These are phyloP conservation scores for Zygogramma bicolorata DNA, from an alignment of 2,888 invertebrate genomes.

Conservation along the genomic window DNA sequence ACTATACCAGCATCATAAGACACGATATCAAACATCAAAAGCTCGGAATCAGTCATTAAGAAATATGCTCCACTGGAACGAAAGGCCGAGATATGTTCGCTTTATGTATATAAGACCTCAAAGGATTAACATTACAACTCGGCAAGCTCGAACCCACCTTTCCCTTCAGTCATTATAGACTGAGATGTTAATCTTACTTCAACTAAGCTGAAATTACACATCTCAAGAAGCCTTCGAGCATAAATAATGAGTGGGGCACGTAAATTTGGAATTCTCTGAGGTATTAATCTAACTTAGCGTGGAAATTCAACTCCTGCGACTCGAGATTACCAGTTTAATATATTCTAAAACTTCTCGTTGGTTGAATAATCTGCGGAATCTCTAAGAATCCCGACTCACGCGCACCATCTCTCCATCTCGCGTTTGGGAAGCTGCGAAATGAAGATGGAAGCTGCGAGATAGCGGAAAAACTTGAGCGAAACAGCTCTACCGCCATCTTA, in stretches of 20 bases:
- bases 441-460: constrained; percentile 40
- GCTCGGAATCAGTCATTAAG: constrained; percentile 33
- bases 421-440: constrained; percentile 20
- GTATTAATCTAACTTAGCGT: constrained; percentile 69
- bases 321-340: constrained; percentile 68
- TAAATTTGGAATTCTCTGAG: constrained; percentile 68
- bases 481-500: constrained; percentile 63
- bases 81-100: constrained; percentile 37
- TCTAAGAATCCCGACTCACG: constrained; percentile 38
- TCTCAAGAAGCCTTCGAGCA: constrained; percentile 67
- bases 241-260: constrained; percentile 67
- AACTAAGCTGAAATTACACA: constrained; percentile 64
- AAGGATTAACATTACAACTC: constrained; percentile 48
- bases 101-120: constrained; percentile 49
- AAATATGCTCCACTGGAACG: constrained; percentile 37
- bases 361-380: constrained; percentile 61
- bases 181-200: constrained; percentile 63
- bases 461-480: constrained; percentile 51
- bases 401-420: constrained; percentile 25
- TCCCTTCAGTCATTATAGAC: constrained; percentile 51
- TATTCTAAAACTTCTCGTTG: constrained; percentile 67
- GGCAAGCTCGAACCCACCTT: constrained; percentile 44
- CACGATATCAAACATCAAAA: constrained; percentile 16
- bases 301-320: constrained; percentile 67
- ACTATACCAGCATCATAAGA: neutral